A percentile compares a stretch with the other conserved stretches of the same genome.
phyloP scores from a whole-genome alignment of 2,113 vertebrate genomes.

The Tauraco erythrolophus region DNA sequence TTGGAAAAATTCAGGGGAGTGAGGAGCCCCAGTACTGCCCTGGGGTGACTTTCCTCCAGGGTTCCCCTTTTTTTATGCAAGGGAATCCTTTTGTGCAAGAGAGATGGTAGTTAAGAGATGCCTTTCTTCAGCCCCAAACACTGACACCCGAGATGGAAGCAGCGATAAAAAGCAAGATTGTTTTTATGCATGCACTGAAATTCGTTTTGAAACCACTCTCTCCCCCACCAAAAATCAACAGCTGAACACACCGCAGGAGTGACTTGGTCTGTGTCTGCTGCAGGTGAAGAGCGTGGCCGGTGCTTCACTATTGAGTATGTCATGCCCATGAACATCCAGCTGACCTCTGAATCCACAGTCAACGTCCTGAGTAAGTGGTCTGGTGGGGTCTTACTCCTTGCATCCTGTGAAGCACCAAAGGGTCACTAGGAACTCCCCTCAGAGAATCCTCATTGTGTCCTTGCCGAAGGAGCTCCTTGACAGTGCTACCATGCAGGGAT shows the following conservation, averaged over 20 bases:
- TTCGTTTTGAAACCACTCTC: neutral
- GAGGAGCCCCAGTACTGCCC: accelerated
- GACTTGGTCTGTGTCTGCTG: neutral
- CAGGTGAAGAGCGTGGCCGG: constrained; percentile 92
- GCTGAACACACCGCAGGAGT: neutral
- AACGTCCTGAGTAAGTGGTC: constrained; percentile 91
- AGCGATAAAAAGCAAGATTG: neutral
- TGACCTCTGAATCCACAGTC: constrained; percentile 93
- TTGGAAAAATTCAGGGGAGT: neutral
- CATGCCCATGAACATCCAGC: constrained; percentile 93
- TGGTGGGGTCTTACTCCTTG: neutral
- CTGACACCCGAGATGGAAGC: neutral
- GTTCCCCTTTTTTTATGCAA: accelerated
- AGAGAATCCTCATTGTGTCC: neutral
- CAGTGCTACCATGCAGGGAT: neutral
- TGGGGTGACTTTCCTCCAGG: neutral
- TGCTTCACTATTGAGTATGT: constrained; percentile 97
- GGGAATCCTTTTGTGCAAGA: neutral
- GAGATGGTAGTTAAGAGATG: no score
- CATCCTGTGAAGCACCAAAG: neutral
- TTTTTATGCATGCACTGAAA: neutral
- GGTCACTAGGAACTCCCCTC: neutral
- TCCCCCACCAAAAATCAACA: neutral
- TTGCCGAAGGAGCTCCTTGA: neutral
- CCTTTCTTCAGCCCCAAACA: neutral